Evolutionary conservation across 2,113 vertebrate species (phyloP).

Genomic region (Chloropsis cyanopogon): DNA sequence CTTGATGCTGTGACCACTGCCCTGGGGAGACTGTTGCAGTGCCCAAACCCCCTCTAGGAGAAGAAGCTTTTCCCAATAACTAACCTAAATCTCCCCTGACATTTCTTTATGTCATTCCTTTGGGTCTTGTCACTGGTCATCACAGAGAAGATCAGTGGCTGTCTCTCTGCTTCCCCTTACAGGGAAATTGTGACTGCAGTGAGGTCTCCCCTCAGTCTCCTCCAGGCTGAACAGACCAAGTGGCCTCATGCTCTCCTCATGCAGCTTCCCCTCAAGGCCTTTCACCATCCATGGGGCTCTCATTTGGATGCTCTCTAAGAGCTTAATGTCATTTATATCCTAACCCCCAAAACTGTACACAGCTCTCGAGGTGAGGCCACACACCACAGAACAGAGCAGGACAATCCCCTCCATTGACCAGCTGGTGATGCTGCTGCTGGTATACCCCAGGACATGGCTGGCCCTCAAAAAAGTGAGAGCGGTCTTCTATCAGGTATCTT

Average conservation of each 20-base stretch:
- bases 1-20: neutral
- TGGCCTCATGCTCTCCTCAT: accelerated
- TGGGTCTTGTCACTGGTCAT: neutral
- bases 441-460: accelerated
- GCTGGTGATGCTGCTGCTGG: neutral
- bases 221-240: neutral
- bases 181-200: neutral
- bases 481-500: neutral
- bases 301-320: neutral
- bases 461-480: neutral
- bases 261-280: accelerated
- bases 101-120: neutral
- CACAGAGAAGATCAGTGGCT: neutral
- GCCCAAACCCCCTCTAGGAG: neutral
- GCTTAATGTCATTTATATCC: no score
- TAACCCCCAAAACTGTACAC: neutral
- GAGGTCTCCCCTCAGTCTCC: neutral
- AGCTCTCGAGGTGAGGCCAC: neutral
- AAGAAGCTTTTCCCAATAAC: neutral
- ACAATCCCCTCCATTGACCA: no score
- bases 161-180: accelerated
- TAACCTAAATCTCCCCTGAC: neutral
- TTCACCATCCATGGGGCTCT: neutral
- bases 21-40: no score
- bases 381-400: accelerated